Conservation (phyloP, 2,888 invertebrate species). For the Poecilobothrus nobilitatus region DNA sequence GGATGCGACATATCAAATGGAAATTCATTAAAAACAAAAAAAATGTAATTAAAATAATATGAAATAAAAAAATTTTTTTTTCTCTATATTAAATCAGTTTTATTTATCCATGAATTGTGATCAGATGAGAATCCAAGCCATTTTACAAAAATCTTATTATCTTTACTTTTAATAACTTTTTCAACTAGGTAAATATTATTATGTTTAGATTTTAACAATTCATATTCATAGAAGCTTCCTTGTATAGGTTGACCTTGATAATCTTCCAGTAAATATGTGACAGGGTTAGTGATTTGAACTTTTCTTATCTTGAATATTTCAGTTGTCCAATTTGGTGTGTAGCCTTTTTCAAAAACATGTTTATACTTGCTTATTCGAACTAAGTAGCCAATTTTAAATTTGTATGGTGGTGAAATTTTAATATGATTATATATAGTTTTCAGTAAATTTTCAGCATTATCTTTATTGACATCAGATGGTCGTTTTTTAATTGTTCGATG, state of each 20-base stretch:
- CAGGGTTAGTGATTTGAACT: constrained; percentile 27
- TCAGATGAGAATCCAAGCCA: constrained; percentile 27
- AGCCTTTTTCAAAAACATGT: constrained; percentile 22
- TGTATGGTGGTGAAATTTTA: not conserved
- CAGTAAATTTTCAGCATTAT: not conserved
- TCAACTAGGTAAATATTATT: constrained; percentile 32
- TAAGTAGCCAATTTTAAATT: not conserved
- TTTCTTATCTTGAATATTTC: constrained; percentile 29
- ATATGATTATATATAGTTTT: constrained; percentile 8
- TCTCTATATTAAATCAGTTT: constrained; percentile 19
- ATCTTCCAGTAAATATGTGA: constrained; percentile 27
- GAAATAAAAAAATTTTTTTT: constrained; percentile 7
- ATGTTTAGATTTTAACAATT: constrained; percentile 30
- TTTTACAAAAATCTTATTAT: constrained; percentile 21
- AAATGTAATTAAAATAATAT: constrained; percentile 9
- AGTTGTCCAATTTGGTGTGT: constrained; percentile 29
- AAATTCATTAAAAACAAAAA: not conserved
- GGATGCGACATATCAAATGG: constrained; percentile 7
- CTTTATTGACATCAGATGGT: constrained; percentile 25
- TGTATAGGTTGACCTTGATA: constrained; percentile 27
- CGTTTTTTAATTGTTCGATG: constrained; percentile 27
- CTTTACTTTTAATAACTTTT: constrained; percentile 27
- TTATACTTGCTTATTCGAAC: not conserved
- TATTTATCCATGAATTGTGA: constrained; percentile 29
- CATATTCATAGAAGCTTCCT: constrained; percentile 32